Evolutionary conservation across 2,113 vertebrate genomes (phyloP).

Genomic region (Platichthys flesus): DNA sequence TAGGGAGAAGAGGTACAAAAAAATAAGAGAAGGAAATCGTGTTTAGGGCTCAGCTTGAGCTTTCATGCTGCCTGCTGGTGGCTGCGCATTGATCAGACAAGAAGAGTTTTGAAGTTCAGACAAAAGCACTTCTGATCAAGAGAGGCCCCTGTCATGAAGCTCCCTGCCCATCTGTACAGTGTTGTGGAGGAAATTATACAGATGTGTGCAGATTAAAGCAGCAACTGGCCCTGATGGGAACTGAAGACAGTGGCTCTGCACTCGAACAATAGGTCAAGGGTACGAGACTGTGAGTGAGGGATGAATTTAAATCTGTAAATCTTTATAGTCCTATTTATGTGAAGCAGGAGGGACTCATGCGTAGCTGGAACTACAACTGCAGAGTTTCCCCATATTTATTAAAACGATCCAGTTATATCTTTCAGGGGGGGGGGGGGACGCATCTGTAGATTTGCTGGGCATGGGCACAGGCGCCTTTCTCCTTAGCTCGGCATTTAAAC

Average conservation of each 20-base stretch:
- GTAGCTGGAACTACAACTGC: constrained; percentile 17
- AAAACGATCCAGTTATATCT: constrained; percentile 24
- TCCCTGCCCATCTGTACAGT: constrained; percentile 54
- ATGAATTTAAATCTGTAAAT: constrained; percentile 24
- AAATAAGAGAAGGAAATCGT: neutral
- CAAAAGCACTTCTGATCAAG: constrained; percentile 65
- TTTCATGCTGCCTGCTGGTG: constrained; percentile 37
- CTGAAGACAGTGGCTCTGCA: constrained; percentile 9
- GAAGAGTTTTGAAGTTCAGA: constrained; percentile 55
- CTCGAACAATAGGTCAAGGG: neutral
- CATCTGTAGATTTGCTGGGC: constrained; percentile 31
- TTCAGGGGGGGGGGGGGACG: neutral
- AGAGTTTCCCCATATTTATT: constrained; percentile 17
- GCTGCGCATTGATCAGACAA: constrained; percentile 57
- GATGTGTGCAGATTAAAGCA: constrained; percentile 44
- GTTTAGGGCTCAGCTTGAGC: constrained; percentile 46
- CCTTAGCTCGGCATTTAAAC: constrained; percentile 39
- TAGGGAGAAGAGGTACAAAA: constrained; percentile 15
- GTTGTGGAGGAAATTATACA: constrained; percentile 48
- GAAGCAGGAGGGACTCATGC: constrained; percentile 42
- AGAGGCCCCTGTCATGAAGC: constrained; percentile 42
- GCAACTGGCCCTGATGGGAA: constrained; percentile 21
- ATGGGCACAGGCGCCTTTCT: constrained; percentile 27
- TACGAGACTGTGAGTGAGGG: neutral
- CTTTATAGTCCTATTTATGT: constrained; percentile 31